Percentiles rank a stretch among this genome's conserved stretches.
Evolutionary conservation across 2,888 invertebrate genomes (phyloP).

Genomic region (Amiota minor): DNA sequence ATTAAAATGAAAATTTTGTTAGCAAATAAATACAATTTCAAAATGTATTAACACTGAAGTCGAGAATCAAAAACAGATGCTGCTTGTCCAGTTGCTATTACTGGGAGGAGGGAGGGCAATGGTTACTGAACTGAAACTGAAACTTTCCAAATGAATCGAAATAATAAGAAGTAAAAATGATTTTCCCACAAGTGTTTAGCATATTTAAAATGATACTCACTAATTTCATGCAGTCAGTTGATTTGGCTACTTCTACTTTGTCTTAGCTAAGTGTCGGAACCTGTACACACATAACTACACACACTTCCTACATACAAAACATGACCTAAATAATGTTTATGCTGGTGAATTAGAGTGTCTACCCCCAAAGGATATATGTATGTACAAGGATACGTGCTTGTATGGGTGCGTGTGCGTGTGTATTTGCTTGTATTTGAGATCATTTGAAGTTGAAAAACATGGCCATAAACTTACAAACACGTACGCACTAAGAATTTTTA

Average conservation of each 20-base stretch:
- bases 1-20: not conserved
- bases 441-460: conserved; percentile 27
- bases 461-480: conserved; percentile 27
- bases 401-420: not conserved
- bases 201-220: no score
- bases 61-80: conserved; percentile 6
- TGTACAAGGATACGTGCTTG: not conserved
- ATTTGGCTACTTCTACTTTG: no score
- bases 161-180: not conserved
- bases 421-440: conserved; percentile 10
- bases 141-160: not conserved
- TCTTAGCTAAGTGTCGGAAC: no score
- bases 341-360: no score
- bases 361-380: no score
- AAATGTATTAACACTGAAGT: conserved; percentile 5
- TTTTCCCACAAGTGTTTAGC: not conserved
- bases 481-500: conserved; percentile 30
- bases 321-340: no score
- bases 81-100: not conserved
- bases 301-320: no score
- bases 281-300: no score
- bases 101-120: no score
- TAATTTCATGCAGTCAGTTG: no score
- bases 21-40: conserved; percentile 9
- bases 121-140: not conserved